Evolutionary conservation across 1,140 invertebrate genomes (phyloP).

Genomic region (Cotesia glomerata): DNA sequence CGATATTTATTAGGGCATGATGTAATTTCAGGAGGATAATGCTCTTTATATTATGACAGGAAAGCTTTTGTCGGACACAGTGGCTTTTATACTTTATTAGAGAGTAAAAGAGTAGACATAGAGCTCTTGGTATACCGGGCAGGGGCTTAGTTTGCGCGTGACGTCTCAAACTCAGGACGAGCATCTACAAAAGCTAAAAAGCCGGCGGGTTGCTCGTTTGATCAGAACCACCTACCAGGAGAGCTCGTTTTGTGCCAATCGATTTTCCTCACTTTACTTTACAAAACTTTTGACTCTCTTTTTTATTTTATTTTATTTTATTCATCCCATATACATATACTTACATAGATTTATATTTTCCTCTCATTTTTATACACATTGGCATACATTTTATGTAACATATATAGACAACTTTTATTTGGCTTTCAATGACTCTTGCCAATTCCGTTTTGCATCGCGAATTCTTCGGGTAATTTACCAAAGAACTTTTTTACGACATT

Average conservation of each 20-base stretch:
- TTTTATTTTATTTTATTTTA: background rate
- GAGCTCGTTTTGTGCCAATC: constrained; percentile 31
- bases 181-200: constrained; percentile 29
- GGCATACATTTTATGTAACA: constrained; percentile 5
- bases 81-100: too few species aligned
- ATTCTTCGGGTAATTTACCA: constrained; percentile 25
- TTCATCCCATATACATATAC: background rate
- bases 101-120: too few species aligned
- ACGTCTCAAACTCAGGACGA: constrained; percentile 2
- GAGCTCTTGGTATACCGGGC: too few species aligned
- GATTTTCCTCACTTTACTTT: constrained; percentile 26
- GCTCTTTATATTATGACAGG: too few species aligned
- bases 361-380: background rate
- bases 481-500: constrained; percentile 23
- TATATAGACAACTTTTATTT: background rate
- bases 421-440: constrained; percentile 21
- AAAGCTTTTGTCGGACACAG: too few species aligned
- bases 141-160: background rate
- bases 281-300: background rate
- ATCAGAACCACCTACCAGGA: constrained; percentile 30
- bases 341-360: background rate
- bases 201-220: constrained; percentile 32
- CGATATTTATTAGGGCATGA: too few species aligned
- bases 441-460: constrained; percentile 28
- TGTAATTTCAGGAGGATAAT: too few species aligned